Evolutionary conservation across 2,113 vertebrate species (phyloP), one percentile per base, ranked within the genome.

Genomic region (Lipophrys pholis): DNA sequence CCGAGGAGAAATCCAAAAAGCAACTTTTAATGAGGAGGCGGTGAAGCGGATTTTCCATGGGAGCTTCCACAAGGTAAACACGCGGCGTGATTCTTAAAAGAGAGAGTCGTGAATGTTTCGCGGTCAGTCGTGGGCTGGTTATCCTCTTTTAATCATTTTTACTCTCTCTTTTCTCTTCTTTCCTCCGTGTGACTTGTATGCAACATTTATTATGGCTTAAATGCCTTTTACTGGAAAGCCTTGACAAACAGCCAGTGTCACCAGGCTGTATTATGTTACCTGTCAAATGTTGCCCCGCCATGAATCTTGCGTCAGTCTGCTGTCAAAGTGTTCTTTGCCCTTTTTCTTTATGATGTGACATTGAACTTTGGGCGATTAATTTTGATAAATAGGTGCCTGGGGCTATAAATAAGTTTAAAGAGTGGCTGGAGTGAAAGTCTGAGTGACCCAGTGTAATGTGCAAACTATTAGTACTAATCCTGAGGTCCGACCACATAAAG

Each of bases 51-150:
- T 99, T 86, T 99, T 99, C 93, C 97, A 98, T 61, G 98, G 98
- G 76, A 99, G 97, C 90, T 99, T 99, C 90, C 98, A 99, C 90
- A 99, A 99, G 97, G 98, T 99, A 97, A 94, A 91, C 76, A 8
- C 21, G 52, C 38, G 21, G 49, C 62, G 9, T 17, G 16, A 36
- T 60, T 63, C 45, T 36, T 17, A 48, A 73, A 49, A 41, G 1
- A 55, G 5, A 48, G 45, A 48, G 12, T 59, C 72, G 69, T 54
- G 67, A 73, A 73, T 8, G 45, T 15, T 12, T n/a, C 16, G 41
- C 51, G 65, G 54, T n/a, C n/a, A 35, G 21, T 57, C 50, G 10
- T 30, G 15, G 56, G 30, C 16, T 73, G 38, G 69, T 65, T 56
- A 10, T 73, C 16, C 8, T 80, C 54, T 50, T 5, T 15, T 50